Evolutionary conservation across 2,797 vertebrate genomes (phyloP).

Genomic region (Gymnoscopelus microlampas): DNA sequence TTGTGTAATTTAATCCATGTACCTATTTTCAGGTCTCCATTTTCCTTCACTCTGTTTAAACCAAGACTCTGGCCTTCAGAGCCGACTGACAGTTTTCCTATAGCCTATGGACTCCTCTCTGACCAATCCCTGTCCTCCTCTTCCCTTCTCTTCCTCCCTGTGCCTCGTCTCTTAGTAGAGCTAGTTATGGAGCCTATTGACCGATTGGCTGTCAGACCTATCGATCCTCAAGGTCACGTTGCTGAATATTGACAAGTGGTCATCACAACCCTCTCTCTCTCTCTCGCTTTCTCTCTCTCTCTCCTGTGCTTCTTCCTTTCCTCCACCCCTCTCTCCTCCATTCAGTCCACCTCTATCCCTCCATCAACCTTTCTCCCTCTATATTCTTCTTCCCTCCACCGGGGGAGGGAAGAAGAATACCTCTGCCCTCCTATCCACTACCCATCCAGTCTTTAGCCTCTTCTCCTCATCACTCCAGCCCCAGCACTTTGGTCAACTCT

Average conservation of each 20-base stretch:
- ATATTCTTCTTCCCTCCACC: not conserved
- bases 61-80: slow-evolving; percentile 27
- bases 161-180: slow-evolving; percentile 32
- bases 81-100: slow-evolving; percentile 51
- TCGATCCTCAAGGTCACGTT: slow-evolving; percentile 69
- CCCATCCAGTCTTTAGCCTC: slow-evolving; percentile 48
- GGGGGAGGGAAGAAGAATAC: not conserved
- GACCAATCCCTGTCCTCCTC: slow-evolving; percentile 37
- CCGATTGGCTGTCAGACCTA: slow-evolving; percentile 70
- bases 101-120: slow-evolving; percentile 58
- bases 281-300: slow-evolving; percentile 31
- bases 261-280: slow-evolving; percentile 24
- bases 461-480: slow-evolving; percentile 31
- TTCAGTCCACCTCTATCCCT: slow-evolving; percentile 5
- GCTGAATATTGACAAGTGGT: slow-evolving; percentile 69
- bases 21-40: slow-evolving; percentile 2
- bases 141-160: slow-evolving; percentile 26
- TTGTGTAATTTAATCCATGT: slow-evolving; percentile 9
- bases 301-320: not conserved
- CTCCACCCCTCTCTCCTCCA: slow-evolving; percentile 18
- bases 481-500: too few species aligned
- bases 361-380: slow-evolving; percentile 8
- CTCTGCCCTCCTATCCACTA: not conserved
- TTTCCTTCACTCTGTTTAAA: slow-evolving; percentile 16
- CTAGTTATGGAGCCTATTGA: slow-evolving; percentile 70